Conservation (phyloP, 2,888 invertebrate species). For the Serripes groenlandicus region DNA sequence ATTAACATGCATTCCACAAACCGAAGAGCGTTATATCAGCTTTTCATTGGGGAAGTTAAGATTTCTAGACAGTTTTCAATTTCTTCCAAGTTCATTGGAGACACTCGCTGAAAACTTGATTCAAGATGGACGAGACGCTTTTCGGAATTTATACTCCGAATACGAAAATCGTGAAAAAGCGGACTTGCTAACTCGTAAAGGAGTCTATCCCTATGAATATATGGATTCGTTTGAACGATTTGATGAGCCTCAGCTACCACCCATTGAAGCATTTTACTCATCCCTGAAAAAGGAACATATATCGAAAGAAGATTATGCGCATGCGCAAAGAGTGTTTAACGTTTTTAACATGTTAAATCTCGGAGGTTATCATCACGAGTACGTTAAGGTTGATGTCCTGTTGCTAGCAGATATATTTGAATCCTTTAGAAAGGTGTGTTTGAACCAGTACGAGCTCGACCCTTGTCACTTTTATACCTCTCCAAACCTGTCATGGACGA, state of each 20-base stretch:
- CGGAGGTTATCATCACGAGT: constrained; percentile 38
- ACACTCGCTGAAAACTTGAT: constrained; percentile 37
- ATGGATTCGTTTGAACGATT: constrained; percentile 51
- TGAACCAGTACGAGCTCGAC: constrained; percentile 46
- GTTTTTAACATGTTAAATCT: constrained; percentile 18
- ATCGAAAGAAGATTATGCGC: constrained; percentile 36
- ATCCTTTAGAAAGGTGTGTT: constrained; percentile 34
- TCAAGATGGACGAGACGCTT: constrained; percentile 37
- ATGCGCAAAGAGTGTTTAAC: constrained; percentile 30
- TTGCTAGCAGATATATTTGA: constrained; percentile 43
- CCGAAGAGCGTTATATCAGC: constrained; percentile 47
- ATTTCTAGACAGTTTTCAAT: constrained; percentile 58
- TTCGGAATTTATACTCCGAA: constrained; percentile 35
- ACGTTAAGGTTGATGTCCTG: constrained; percentile 25
- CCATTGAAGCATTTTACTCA: constrained; percentile 44
- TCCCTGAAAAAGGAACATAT: constrained; percentile 34
- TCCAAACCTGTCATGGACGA: constrained; percentile 47
- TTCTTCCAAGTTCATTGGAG: constrained; percentile 41
- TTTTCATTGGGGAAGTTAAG: constrained; percentile 50
- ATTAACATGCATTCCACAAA: constrained; percentile 44
- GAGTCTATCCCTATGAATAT: constrained; percentile 59
- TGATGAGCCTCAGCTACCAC: constrained; percentile 36
- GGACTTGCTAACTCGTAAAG: constrained; percentile 46
- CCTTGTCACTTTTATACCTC: constrained; percentile 49
- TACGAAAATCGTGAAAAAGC: constrained; percentile 11